phyloP scores from a whole-genome alignment of 2,888 invertebrate genomes.

The Trissolcus japonicus region DNA sequence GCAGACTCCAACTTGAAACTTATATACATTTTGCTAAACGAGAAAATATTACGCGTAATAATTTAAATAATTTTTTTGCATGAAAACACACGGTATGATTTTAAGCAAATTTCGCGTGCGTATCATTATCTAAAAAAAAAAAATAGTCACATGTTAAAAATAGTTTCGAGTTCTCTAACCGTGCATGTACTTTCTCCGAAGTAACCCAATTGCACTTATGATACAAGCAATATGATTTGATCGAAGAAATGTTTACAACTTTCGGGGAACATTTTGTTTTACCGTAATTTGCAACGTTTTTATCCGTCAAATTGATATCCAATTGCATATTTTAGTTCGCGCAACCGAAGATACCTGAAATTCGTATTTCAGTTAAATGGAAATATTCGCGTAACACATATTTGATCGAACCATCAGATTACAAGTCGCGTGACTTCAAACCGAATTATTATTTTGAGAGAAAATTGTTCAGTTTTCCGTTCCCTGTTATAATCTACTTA shows the following conservation, averaged over 20 bases:
- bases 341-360: not conserved
- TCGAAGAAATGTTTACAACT: slow-evolving; percentile 1
- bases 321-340: slow-evolving; percentile 1
- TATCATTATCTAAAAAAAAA: no score
- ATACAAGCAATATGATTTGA: not conserved
- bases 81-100: no score
- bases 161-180: not conserved
- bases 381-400: not conserved
- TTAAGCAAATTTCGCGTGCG: no score
- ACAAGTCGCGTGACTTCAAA: slow-evolving; percentile 1
- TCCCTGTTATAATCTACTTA: no score
- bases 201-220: not conserved
- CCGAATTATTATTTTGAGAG: not conserved
- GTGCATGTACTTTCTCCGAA: not conserved
- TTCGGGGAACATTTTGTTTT: not conserved
- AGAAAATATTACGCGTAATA: no score
- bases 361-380: slow-evolving; percentile 1
- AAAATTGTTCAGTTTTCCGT: slow-evolving; percentile 1
- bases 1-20: no score
- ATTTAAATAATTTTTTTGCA: no score
- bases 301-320: not conserved
- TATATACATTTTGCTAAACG: no score
- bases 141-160: no score
- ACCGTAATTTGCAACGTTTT: not conserved
- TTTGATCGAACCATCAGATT: not conserved